Base-by-base conservation (phyloP, 2,888 invertebrate species). In the Oligia strigilis region DNA sequence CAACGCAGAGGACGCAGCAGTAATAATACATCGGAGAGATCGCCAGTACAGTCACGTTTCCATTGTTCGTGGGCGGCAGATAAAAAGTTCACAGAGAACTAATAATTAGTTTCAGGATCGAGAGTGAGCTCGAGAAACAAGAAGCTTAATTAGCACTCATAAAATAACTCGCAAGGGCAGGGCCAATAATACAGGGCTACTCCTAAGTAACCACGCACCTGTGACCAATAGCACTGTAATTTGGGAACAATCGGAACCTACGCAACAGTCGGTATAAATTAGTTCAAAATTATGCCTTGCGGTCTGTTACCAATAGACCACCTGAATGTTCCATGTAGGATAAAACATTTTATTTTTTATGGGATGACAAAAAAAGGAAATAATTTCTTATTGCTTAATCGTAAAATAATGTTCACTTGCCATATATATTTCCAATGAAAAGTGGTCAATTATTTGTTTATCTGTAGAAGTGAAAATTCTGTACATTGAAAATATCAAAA, bases 31-130 rank as follows among this genome's bases (percentile, higher is more conserved):
- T 90, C 90, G 78, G 80, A 86, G 88, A 92, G 93, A 95, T 96
- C 94, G 92, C 93, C 92, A 96, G 94, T 95, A 89, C 94, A 94
- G 95, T 96, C 97, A 97, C 97, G 97, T 96, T 95, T 91, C 95
- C 96, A 96, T 97, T 96, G 96, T 97, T 95, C 94, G 93, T 91
- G 91, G 91, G 92, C 93, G 94, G 94, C 92, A 92, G 95, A 95
- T 95, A 96, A 97, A 96, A 97, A 96, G 94, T 94, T 94, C 94
- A 94, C 93, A 91, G 93, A 93, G 93, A 94, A 92, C 94, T 93
- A 95, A 96, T 96, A 93, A 97, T 96, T 96, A 95, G 94, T 95
- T 95, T 94, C 95, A 94, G 94, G 91, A 94, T 92, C 93, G 91
- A 88, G 90, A 94, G 92, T 91, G 91, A 93, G 91, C 90, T 92